These are phyloP conservation scores for Sceloporus tristichus DNA, from an alignment of 2,113 vertebrate species.

Conservation along the genomic window DNA sequence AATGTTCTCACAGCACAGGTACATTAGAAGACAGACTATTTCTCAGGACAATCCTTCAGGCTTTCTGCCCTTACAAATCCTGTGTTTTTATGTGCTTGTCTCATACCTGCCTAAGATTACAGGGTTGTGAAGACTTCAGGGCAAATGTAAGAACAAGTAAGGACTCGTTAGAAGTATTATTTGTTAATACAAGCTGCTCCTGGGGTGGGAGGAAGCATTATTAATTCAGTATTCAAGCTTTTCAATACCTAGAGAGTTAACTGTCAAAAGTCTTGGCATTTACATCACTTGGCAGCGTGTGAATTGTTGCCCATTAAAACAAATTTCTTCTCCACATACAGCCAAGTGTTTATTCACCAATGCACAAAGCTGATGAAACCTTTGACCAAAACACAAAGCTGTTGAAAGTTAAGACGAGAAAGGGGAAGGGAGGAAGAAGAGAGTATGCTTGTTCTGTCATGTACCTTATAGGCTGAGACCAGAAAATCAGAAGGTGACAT, in stretches of 20 bases:
- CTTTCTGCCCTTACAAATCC: slow-evolving; percentile 39
- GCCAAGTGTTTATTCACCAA: slow-evolving; percentile 15
- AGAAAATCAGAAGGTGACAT: background rate
- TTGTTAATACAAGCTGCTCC: slow-evolving; percentile 55
- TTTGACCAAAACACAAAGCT: background rate
- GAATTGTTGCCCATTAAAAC: slow-evolving; percentile 19
- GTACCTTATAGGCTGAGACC: background rate
- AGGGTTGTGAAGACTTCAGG: slow-evolving; percentile 59
- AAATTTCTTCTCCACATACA: slow-evolving; percentile 46
- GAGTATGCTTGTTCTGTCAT: background rate
- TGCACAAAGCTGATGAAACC: background rate
- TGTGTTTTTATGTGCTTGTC: slow-evolving; percentile 56
- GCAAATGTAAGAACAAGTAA: slow-evolving; percentile 75
- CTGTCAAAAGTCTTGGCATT: slow-evolving; percentile 54
- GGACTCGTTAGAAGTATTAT: slow-evolving; percentile 67
- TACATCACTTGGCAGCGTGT: slow-evolving; percentile 28
- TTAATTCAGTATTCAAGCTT: slow-evolving; percentile 55
- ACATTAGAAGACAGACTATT: slow-evolving; percentile 30
- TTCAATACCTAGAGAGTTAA: slow-evolving; percentile 57
- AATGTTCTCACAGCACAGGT: slow-evolving; percentile 11
- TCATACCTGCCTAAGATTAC: slow-evolving; percentile 54
- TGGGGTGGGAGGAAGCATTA: slow-evolving; percentile 31
- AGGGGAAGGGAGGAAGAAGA: no score
- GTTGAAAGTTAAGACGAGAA: background rate
- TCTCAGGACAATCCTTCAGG: slow-evolving; percentile 33